Percentiles rank a stretch among this genome's conserved stretches.
Conservation (phyloP, 2,888 invertebrate species). For the Rhaphigaster nebulosa region DNA sequence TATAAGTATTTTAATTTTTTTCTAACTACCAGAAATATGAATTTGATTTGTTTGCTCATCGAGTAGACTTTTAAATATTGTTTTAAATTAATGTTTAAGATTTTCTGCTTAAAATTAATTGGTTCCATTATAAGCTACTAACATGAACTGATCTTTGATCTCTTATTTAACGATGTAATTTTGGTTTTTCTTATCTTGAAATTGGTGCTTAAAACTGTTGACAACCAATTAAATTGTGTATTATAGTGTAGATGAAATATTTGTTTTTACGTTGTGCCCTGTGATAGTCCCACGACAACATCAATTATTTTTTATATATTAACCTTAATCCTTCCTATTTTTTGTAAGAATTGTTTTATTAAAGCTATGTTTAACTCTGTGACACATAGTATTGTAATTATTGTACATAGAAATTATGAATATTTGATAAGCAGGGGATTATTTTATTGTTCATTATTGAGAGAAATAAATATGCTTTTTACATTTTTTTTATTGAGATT, state of each 20-base stretch:
- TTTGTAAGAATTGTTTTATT: slow-evolving; percentile 55
- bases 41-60: slow-evolving; percentile 52
- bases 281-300: slow-evolving; percentile 59
- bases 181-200: slow-evolving; percentile 48
- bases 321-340: slow-evolving; percentile 57
- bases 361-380: slow-evolving; percentile 48
- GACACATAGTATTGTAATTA: slow-evolving; percentile 55
- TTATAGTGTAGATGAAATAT: slow-evolving; percentile 49
- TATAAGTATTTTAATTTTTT: slow-evolving; percentile 36
- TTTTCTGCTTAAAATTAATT: slow-evolving; percentile 48
- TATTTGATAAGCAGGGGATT: slow-evolving; percentile 52
- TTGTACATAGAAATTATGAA: slow-evolving; percentile 54
- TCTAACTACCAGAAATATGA: slow-evolving; percentile 39
- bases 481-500: slow-evolving; percentile 51
- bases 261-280: slow-evolving; percentile 57
- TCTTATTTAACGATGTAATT: slow-evolving; percentile 51
- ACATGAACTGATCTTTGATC: slow-evolving; percentile 58
- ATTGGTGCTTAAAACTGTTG: slow-evolving; percentile 55
- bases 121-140: slow-evolving; percentile 48
- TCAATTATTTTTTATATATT: slow-evolving; percentile 59
- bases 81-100: slow-evolving; percentile 25
- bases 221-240: slow-evolving; percentile 50
- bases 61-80: slow-evolving; percentile 15
- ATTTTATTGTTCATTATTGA: slow-evolving; percentile 55
- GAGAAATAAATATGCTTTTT: slow-evolving; percentile 57